Evolutionary conservation across 2,113 vertebrate genomes (phyloP), one percentile per base, ranked within the genome.

Genomic region (Eudyptes chrysolophus): DNA sequence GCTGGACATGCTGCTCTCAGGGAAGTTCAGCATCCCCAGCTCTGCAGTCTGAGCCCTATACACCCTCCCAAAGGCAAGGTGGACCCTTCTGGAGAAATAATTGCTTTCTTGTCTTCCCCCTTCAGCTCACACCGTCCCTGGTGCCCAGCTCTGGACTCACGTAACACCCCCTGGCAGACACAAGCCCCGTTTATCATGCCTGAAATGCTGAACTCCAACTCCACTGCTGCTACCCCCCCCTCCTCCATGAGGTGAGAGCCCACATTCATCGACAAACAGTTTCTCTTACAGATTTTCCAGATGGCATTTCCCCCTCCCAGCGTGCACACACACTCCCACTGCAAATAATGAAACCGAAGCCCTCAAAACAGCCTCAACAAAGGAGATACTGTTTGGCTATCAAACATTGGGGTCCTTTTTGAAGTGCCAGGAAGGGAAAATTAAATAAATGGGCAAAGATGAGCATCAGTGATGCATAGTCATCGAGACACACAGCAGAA

Each of bases 191-290:
- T 97, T 51, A 90, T 68, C 51, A 24, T 7, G 85, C 76, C 71
- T 94, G 77, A 95, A 96, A 85, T n/a, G 81, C 82, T 89, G 61
- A 92, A 80, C 75, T 94, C 74, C 78, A 89, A 54, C 0, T 2
- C 46, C 66, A n/a, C 82, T 54, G 21, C 76, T 3, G 16, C 76
- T 80, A 48, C 40, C 54, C 54, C 61, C 3, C 52, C 18, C 76
- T 25, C 11, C 84, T 52, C 87, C 2, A 0, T 18, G 94, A 97
- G 94, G 89, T 93, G 75, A 97, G 96, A 95, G 90, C 84, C 86
- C 66, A 92, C 87, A 92, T 96, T 96, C 93, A 96, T 78, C 4
- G 9, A 89, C 91, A 93, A 97, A 95, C 81, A 83, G 89, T 32
- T 89, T 64, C 83, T 97, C 57, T 94, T 32, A 88, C 60, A 91